Percentiles rank a stretch among this genome's conserved stretches.
Conservation (phyloP, 2,113 vertebrate species). For the Macaca nemestrina region DNA sequence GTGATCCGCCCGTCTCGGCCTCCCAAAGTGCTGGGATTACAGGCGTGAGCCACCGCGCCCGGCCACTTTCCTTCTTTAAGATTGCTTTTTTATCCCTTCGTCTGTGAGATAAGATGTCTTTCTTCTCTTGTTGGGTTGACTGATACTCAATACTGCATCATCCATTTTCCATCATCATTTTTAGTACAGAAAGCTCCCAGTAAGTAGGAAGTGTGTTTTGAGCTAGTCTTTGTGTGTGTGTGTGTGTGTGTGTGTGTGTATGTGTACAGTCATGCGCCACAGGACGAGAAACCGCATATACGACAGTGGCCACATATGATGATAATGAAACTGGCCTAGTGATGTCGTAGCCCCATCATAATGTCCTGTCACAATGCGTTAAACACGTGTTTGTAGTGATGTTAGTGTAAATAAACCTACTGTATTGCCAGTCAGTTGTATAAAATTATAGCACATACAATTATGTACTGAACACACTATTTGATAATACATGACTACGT, state of each 20-base stretch:
- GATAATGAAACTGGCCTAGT: neutral
- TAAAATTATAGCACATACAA: neutral
- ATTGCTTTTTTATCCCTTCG: neutral
- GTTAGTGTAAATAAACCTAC: neutral
- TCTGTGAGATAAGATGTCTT: neutral
- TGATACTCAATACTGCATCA: neutral
- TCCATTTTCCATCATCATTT: neutral
- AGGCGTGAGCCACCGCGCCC: too few species aligned
- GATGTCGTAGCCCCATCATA: neutral
- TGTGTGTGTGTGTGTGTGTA: neutral
- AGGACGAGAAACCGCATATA: neutral
- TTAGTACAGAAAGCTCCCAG: neutral
- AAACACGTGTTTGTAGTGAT: too few species aligned
- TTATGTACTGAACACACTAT: neutral
- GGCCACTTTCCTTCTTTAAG: neutral
- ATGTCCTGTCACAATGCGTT: too few species aligned
- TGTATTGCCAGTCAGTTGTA: neutral
- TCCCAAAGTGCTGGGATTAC: too few species aligned
- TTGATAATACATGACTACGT: neutral
- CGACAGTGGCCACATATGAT: neutral
- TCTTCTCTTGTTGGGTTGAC: neutral
- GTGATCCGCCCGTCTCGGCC: too few species aligned
- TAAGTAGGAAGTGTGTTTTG: neutral
- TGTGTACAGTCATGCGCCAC: neutral
- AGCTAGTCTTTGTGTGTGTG: neutral